A percentile compares a stretch with the other conserved stretches of the same genome.
phyloP scores from a whole-genome alignment of 2,113 vertebrate species.

The Pogonocichla stellata region DNA sequence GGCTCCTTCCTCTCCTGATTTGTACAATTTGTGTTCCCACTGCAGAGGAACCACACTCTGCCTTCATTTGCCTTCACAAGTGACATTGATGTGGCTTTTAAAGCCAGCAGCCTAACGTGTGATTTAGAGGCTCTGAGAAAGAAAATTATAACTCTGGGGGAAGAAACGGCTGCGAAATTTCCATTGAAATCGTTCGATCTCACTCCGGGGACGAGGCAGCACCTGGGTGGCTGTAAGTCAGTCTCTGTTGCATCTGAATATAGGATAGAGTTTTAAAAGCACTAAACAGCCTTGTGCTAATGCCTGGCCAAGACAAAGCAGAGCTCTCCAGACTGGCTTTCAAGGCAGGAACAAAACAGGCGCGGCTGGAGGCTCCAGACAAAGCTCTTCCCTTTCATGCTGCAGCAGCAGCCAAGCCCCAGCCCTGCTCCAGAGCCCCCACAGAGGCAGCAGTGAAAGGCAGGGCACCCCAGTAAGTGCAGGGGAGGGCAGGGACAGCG shows the following conservation, averaged over 20 bases:
- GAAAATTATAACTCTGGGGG: slow-evolving; percentile 22
- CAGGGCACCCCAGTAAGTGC: not conserved
- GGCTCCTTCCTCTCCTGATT: slow-evolving; percentile 9
- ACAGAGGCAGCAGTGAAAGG: not conserved
- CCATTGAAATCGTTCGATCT: slow-evolving; percentile 16
- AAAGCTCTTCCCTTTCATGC: not conserved
- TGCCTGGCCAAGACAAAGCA: not conserved
- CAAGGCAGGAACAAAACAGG: not conserved
- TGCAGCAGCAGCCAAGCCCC: not conserved
- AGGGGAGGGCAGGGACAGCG: not conserved
- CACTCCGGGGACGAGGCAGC: not conserved
- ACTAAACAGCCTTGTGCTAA: not conserved
- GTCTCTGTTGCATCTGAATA: not conserved
- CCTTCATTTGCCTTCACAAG: slow-evolving; percentile 15
- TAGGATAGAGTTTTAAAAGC: not conserved
- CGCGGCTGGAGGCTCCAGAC: not conserved
- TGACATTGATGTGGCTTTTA: slow-evolving; percentile 23
- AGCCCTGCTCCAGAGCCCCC: not conserved
- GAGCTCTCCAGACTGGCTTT: slow-evolving; percentile 5
- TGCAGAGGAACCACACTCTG: not conserved
- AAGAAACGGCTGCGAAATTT: not conserved
- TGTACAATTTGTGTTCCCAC: not conserved
- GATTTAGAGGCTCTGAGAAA: slow-evolving; percentile 39
- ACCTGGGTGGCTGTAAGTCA: not conserved
- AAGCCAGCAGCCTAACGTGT: slow-evolving; percentile 5